Evolutionary conservation across 2,888 invertebrate species (phyloP).

Genomic region (Lasioglossum zephyrum): DNA sequence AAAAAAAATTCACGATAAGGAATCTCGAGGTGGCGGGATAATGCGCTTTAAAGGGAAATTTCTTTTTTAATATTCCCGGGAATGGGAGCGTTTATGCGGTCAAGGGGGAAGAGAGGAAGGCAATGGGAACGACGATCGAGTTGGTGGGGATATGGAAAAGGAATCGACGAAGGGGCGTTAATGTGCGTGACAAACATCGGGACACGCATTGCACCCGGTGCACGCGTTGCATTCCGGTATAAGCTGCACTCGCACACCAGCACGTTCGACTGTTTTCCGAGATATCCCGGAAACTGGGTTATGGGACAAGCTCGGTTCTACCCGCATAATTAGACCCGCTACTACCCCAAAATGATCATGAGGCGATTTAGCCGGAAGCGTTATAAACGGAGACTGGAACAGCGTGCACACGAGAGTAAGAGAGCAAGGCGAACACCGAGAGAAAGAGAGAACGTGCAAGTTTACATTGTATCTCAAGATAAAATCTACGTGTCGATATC

Average conservation of each 20-base stretch:
- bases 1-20: background rate
- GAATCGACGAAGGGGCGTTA: background rate
- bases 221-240: constrained; percentile 20
- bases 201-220: constrained; percentile 28
- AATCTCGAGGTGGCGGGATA: background rate
- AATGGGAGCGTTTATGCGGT: background rate
- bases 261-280: constrained; percentile 54
- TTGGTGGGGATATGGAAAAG: background rate
- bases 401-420: constrained; percentile 3
- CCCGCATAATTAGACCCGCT: constrained; percentile 59
- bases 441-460: constrained; percentile 27
- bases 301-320: constrained; percentile 55
- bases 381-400: constrained; percentile 10
- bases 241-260: constrained; percentile 37
- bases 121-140: background rate
- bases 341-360: constrained; percentile 50
- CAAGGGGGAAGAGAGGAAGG: background rate
- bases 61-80: background rate
- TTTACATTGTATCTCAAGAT: constrained; percentile 40
- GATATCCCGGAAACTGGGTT: constrained; percentile 65
- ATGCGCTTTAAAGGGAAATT: background rate
- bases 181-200: background rate
- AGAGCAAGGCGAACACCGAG: constrained; percentile 1
- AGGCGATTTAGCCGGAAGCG: constrained; percentile 47
- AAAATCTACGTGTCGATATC: constrained; percentile 48